Evolutionary conservation across 2,797 vertebrate genomes (phyloP).

Genomic region (Silurus aristotelis): DNA sequence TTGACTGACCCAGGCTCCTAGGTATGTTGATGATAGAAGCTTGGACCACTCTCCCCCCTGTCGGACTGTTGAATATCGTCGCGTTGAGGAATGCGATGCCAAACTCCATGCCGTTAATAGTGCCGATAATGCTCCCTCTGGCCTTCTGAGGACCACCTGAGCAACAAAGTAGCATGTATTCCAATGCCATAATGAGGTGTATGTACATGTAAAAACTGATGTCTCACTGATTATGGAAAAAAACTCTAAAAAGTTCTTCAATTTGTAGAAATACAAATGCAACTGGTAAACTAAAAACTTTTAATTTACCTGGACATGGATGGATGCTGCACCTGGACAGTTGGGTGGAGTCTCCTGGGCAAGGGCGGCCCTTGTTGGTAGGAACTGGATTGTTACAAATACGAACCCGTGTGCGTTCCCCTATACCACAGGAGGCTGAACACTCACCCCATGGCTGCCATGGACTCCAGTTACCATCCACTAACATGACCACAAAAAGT

Average conservation of each 20-base stretch:
- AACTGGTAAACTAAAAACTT: background rate
- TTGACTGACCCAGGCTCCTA: conserved; percentile 81
- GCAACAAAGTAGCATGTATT: conserved; percentile 4
- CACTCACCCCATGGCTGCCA: conserved; percentile 91
- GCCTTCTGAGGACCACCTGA: conserved; percentile 89
- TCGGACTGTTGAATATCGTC: conserved; percentile 76
- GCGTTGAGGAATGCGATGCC: conserved; percentile 89
- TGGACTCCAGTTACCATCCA: conserved; percentile 87
- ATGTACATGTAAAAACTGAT: background rate
- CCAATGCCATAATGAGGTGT: background rate
- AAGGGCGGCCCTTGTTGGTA: conserved; percentile 76
- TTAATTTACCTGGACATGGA: conserved; percentile 85
- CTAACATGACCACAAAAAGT: conserved; percentile 65
- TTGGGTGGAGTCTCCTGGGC: conserved; percentile 88
- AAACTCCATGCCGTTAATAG: conserved; percentile 90
- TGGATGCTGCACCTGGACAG: conserved; percentile 85
- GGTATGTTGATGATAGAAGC: conserved; percentile 89
- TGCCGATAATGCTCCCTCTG: conserved; percentile 89
- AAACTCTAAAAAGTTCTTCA: background rate
- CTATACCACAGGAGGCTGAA: conserved; percentile 87
- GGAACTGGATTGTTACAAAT: conserved; percentile 82
- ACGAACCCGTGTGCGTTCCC: conserved; percentile 82
- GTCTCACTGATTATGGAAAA: background rate
- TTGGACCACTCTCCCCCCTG: conserved; percentile 77
- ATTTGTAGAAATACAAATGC: background rate